Evolutionary conservation across 2,888 invertebrate species (phyloP).

Genomic region (Polyommatus icarus): DNA sequence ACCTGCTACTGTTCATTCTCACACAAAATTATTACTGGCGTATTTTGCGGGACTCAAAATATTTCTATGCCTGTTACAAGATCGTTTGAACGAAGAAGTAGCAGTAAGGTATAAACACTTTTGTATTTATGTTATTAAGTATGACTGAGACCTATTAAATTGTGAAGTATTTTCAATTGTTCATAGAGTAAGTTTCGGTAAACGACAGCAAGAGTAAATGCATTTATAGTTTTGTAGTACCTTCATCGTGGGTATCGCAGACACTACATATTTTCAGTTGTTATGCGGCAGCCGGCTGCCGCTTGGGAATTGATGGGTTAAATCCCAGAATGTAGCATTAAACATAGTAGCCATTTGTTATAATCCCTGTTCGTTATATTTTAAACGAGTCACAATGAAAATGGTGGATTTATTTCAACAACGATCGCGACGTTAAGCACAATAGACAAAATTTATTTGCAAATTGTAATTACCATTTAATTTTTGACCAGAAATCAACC

Average conservation of each 20-base stretch:
- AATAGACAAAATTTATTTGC: constrained; percentile 1
- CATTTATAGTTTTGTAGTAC: background rate
- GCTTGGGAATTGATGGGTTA: too few relatives aligned
- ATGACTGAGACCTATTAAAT: too few relatives aligned
- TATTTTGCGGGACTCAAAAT: background rate
- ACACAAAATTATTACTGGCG: background rate
- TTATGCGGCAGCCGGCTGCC: too few relatives aligned
- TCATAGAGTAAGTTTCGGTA: too few relatives aligned
- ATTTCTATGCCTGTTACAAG: background rate
- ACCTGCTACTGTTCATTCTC: background rate
- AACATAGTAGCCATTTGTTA: background rate
- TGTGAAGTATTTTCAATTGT: too few relatives aligned
- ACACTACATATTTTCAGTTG: too few relatives aligned
- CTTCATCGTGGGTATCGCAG: too few relatives aligned
- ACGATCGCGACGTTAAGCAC: background rate
- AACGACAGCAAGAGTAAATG: too few relatives aligned
- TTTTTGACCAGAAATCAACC: background rate
- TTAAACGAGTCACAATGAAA: background rate
- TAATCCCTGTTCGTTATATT: background rate
- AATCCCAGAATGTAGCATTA: background rate
- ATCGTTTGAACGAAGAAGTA: too few relatives aligned
- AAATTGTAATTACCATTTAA: background rate
- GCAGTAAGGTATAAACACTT: too few relatives aligned
- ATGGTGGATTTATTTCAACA: background rate
- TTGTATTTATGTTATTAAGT: too few relatives aligned